A percentile compares a stretch with the other conserved stretches of the same genome.
These are phyloP conservation scores for Yoshiicerus persimilis DNA, from an alignment of 1,140 invertebrate genomes.

Conservation along the genomic window DNA sequence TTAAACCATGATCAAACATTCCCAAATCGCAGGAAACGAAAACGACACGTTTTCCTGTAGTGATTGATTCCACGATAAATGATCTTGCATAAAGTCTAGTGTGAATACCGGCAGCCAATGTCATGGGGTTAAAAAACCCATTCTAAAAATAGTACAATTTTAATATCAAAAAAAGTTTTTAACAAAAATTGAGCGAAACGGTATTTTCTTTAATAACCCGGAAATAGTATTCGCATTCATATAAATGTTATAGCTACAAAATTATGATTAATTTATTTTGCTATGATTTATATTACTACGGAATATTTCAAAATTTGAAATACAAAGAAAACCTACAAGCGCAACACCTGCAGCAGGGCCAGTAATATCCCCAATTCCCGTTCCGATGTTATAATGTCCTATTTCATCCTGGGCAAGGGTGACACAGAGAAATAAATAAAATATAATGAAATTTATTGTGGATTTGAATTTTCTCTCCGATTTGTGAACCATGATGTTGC, in stretches of 20 bases:
- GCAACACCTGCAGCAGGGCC: conserved; percentile 24
- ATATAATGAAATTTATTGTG: no score
- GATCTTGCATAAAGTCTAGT: conserved; percentile 6
- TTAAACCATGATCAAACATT: conserved; percentile 20
- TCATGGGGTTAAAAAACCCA: conserved; percentile 23
- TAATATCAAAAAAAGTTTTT: not conserved
- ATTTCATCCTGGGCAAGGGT: not conserved
- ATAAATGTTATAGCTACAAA: no score
- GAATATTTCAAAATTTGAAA: no score
- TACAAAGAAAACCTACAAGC: no score
- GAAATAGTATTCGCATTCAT: no score
- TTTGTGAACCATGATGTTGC: no score
- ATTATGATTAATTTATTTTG: no score
- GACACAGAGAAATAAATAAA: no score
- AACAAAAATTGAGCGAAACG: no score
- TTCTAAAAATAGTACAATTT: not conserved
- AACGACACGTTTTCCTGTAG: not conserved
- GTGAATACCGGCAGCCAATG: conserved; percentile 21
- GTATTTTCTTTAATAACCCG: no score
- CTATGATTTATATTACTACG: no score
- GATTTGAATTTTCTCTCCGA: no score
- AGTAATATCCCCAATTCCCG: conserved; percentile 25
- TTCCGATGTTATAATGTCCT: conserved; percentile 27
- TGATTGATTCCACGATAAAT: conserved; percentile 11
- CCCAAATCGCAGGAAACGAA: conserved; percentile 27